Evolutionary conservation across 1,140 invertebrate genomes (phyloP), one percentile per base, ranked within the genome.

Genomic region (Helicoverpa armigera): DNA sequence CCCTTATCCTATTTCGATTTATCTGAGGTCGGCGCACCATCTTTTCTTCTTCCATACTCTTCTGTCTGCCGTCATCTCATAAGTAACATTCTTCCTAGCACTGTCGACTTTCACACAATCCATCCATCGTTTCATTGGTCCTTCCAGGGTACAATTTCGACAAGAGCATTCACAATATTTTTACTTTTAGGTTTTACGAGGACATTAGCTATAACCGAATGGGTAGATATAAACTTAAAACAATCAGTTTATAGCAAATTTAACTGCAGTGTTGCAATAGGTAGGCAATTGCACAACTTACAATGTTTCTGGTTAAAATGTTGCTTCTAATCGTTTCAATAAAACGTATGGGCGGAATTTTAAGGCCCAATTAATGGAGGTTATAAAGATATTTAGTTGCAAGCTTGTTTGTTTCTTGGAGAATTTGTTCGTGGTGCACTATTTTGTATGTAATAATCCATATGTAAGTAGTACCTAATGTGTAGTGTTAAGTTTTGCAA

Each of bases 201-300:
- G 3, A 50, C 29, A 4, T 29, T 29, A 18, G 13, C 13, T 67
- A 78, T 75, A 72, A 72, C 50, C 58, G 58, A 50, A 65, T 73
- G 53, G 12, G 76, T 79, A 35, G 56, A 63, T 60, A 14, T 53
- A 29, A 11, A 82, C 70, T 54, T 50, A 48, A 63, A 43, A 79
- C 81, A 82, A 82, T 82, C 72, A 84, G 82, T 82, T 79, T 84
- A 81, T 77, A 70, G 75, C 16, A 82, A 79, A 77, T 82, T 82
- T 79, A 75, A 82, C 69, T 82, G 70, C 50, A 53, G 13, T 73
- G 35, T 18, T 14, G 51, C 51, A 18, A 73, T 73, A 73, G 51
- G 53, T 23, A 35, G 13, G 70, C 70, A 73, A 73, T 73, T 73
- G 56, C 53, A n/a, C 2, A 35, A 56, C 51, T n/a, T 56, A 73